These are phyloP conservation scores for Paralvinella palmiformis DNA, from an alignment of 1,140 invertebrate genomes.

Conservation along the genomic window DNA sequence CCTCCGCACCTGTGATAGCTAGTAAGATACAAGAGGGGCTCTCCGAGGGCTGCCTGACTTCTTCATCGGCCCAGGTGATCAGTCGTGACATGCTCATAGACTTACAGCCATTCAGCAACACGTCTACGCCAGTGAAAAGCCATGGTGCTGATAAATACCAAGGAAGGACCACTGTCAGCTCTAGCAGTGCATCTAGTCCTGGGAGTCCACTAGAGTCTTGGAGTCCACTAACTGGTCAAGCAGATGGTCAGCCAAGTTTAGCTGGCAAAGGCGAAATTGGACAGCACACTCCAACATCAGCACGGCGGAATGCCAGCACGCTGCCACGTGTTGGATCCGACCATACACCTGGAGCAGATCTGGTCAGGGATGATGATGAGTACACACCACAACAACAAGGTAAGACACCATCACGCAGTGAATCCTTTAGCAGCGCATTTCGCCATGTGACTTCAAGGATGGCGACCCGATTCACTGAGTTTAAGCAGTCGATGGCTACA, in stretches of 20 bases:
- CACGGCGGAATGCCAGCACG: constrained; percentile 4
- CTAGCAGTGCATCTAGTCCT: neutral
- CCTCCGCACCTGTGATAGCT: neutral
- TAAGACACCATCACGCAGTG: constrained; percentile 32
- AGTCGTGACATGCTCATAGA: constrained; percentile 9
- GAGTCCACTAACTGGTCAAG: constrained; percentile 6
- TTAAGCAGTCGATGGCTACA: constrained; percentile 75
- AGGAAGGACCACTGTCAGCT: neutral
- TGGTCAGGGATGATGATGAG: constrained; percentile 18
- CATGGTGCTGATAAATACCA: neutral
- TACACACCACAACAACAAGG: constrained; percentile 1
- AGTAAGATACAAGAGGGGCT: neutral
- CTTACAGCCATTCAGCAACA: neutral
- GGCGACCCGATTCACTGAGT: constrained; percentile 72
- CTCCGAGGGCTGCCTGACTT: neutral
- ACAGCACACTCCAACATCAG: too few relatives aligned
- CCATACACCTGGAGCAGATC: constrained; percentile 20
- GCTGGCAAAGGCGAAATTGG: too few relatives aligned
- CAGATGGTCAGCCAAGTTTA: too few relatives aligned
- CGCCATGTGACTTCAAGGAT: constrained; percentile 66
- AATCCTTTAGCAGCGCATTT: constrained; percentile 38
- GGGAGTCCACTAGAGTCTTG: neutral
- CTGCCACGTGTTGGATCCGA: neutral
- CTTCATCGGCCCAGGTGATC: neutral
- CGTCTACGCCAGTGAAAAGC: neutral